Conservation (phyloP, 2,888 invertebrate genomes). For the Strigamia transsilvanica region DNA sequence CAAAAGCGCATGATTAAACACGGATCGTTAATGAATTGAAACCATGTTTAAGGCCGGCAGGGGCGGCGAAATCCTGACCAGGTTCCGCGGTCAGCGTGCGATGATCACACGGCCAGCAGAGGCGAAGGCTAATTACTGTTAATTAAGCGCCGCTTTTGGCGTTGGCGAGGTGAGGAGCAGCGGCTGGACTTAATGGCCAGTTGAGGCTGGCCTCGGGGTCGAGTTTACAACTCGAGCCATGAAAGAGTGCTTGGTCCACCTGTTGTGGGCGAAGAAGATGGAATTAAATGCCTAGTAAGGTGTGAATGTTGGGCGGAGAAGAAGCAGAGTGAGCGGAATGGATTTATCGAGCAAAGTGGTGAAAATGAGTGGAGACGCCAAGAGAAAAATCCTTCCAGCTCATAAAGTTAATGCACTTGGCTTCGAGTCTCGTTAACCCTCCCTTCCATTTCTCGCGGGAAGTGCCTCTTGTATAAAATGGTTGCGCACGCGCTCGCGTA, state of each 20-base stretch:
- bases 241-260: constrained; percentile 15
- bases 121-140: constrained; percentile 38
- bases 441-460: constrained; percentile 41
- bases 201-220: constrained; percentile 37
- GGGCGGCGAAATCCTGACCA: background rate
- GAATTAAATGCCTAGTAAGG: constrained; percentile 14
- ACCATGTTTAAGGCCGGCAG: background rate
- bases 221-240: constrained; percentile 26
- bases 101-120: constrained; percentile 13
- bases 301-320: background rate
- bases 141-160: constrained; percentile 37
- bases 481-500: constrained; percentile 14
- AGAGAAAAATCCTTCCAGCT: constrained; percentile 28
- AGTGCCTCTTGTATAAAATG: constrained; percentile 24
- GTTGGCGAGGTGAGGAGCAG: constrained; percentile 33
- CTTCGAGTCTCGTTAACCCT: constrained; percentile 41
- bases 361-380: constrained; percentile 41
- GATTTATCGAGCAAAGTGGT: constrained; percentile 39
- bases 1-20: constrained; percentile 28
- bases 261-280: constrained; percentile 28
- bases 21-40: constrained; percentile 40
- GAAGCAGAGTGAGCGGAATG: background rate
- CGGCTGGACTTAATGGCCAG: constrained; percentile 41
- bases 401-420: constrained; percentile 42
- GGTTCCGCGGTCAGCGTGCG: constrained; percentile 33